Evolutionary conservation across 1,140 invertebrate genomes (phyloP), one percentile per base, ranked within the genome.

Genomic region (Drosophila baimaii): DNA sequence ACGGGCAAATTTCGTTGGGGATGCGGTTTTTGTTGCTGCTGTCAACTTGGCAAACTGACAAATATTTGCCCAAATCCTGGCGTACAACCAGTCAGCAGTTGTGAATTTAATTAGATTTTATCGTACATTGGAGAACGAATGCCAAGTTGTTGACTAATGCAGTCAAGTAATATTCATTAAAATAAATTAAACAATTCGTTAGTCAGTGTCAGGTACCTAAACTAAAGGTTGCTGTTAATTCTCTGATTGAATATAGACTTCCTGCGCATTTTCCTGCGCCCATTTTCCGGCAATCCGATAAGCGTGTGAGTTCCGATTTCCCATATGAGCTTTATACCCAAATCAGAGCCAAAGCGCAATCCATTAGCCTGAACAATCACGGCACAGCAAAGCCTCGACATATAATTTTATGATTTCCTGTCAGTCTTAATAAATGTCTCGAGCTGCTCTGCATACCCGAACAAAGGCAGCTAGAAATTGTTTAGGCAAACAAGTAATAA

Each of bases 71-170:
- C 70, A 62, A 73, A 69, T 75, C 63, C 64, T 71, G 65, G 44
- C 61, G 46, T 23, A 19, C 62, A 68, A 35, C 51, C 47, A 70
- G 43, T 71, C 54, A 57, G 43, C 66, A 72, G 47, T 81, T 81
- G 81, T 79, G 76, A 83, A 83, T 83, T 88, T 88, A 88, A 88
- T 88, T 89, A 83, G 76, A 83, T 83, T 83, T 83, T 57, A 88
- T 88, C 51, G 64, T 33, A 54, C 29, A 55, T 44, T 57, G 70
- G 39, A 23, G 43, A 31, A 10, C 33, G 27, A 23, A 37, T 37
- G 37, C 51, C 37, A 41, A 52, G 31, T 52, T 61, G 49, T 46
- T 58, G 55, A 63, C 70, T 76, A 88, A 79, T 88, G 76, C 71
- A 88, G 71, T 77, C 71, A 79, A 86, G 73, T 80, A 77, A 83